Evolutionary conservation across 2,888 invertebrate species (phyloP).

Genomic region (Parthenolecanium corni): DNA sequence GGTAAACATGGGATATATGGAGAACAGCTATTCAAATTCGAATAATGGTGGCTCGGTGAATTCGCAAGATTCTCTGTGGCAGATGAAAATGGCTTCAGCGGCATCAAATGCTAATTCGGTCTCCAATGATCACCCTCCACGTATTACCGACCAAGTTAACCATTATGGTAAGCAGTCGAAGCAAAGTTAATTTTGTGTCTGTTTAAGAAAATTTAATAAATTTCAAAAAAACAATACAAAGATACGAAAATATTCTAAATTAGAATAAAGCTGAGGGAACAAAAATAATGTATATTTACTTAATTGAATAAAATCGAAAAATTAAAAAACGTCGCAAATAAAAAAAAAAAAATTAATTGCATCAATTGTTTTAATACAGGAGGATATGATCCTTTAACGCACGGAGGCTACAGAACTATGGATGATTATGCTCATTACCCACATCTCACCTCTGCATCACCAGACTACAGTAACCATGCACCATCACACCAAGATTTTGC

Average conservation of each 20-base stretch:
- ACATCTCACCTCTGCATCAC: slow-evolving; percentile 54
- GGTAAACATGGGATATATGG: slow-evolving; percentile 80
- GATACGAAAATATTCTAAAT: too few species aligned
- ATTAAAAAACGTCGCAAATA: too few species aligned
- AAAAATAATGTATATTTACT: too few species aligned
- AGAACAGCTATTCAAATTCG: slow-evolving; percentile 84
- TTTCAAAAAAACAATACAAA: too few species aligned
- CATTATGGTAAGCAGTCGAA: slow-evolving; percentile 34
- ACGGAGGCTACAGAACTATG: slow-evolving; percentile 69
- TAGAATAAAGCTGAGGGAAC: too few species aligned
- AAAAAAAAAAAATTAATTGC: too few species aligned
- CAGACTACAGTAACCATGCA: slow-evolving; percentile 55
- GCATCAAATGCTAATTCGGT: slow-evolving; percentile 27
- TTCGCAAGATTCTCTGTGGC: slow-evolving; percentile 88
- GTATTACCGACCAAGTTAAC: slow-evolving; percentile 34
- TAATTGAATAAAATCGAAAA: too few species aligned
- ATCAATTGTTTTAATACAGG: slow-evolving; percentile 30
- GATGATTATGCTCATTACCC: slow-evolving; percentile 79
- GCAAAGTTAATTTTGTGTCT: not conserved
- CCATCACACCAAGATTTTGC: slow-evolving; percentile 72
- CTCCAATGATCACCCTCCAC: slow-evolving; percentile 22
- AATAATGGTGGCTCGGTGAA: slow-evolving; percentile 92
- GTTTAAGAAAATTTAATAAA: too few species aligned
- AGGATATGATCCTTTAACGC: slow-evolving; percentile 65
- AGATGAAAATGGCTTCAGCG: slow-evolving; percentile 78